These are phyloP conservation scores for Theretra japonica DNA, from an alignment of 2,888 invertebrate species.

Conservation along the genomic window DNA sequence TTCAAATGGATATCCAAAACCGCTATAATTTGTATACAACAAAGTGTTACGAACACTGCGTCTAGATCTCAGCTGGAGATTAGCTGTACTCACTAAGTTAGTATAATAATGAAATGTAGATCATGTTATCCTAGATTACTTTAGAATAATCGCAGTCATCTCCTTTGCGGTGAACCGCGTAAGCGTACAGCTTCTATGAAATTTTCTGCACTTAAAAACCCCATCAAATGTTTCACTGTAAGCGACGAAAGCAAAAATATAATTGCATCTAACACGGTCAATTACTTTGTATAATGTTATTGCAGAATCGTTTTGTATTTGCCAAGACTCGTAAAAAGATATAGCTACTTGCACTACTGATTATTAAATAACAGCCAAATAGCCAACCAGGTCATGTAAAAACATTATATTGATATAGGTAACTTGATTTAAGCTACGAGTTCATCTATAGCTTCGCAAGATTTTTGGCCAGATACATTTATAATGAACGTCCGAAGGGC, in stretches of 20 bases:
- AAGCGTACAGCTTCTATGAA: not conserved
- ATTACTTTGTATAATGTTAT: not conserved
- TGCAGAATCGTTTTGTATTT: not conserved
- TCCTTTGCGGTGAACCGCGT: constrained; percentile 18
- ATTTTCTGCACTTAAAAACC: not conserved
- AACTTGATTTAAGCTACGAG: too few relatives aligned
- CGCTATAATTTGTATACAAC: not conserved
- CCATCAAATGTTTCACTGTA: not conserved
- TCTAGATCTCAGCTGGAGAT: not conserved
- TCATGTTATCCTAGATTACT: constrained; percentile 10
- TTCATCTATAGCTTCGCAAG: too few relatives aligned
- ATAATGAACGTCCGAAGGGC: not conserved
- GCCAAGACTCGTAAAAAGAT: too few relatives aligned
- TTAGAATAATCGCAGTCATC: constrained; percentile 4
- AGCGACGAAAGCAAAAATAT: not conserved
- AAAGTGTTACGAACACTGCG: not conserved
- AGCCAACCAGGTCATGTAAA: too few relatives aligned
- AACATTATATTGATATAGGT: too few relatives aligned
- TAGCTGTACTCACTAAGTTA: not conserved
- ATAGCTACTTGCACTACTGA: too few relatives aligned
- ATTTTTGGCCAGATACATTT: too few relatives aligned
- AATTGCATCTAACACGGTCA: not conserved
- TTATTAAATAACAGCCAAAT: too few relatives aligned
- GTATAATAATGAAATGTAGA: not conserved
- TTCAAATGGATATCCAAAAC: constrained; percentile 1